Conservation (phyloP, 1,140 invertebrate species). For the Bombus confusus region DNA sequence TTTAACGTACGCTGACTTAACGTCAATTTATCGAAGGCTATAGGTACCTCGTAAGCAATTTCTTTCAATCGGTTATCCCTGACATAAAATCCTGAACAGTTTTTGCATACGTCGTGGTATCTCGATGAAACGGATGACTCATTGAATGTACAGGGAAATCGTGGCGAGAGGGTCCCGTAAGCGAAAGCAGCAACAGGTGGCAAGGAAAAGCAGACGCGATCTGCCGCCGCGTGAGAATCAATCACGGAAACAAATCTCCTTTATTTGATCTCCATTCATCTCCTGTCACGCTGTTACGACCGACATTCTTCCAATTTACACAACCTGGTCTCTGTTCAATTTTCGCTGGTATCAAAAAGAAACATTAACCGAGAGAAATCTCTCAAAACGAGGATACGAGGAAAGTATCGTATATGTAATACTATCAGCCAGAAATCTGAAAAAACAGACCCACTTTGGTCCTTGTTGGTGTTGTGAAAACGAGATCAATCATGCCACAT, state of each 20-base stretch:
- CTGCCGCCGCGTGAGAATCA: background rate
- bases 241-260: slow-evolving; percentile 7
- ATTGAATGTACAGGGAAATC: slow-evolving; percentile 20
- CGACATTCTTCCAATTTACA: background rate
- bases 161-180: slow-evolving; percentile 7
- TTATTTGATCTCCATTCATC: background rate
- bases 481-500: slow-evolving; percentile 9
- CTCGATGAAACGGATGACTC: background rate
- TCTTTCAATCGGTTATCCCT: background rate
- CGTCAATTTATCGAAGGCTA: no score
- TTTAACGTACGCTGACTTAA: no score
- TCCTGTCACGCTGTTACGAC: background rate
- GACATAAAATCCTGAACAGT: background rate
- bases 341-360: background rate
- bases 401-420: no score
- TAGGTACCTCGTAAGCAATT: background rate
- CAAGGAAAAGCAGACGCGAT: slow-evolving; percentile 35
- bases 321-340: background rate
- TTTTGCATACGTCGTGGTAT: background rate
- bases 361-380: background rate
- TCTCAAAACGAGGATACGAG: background rate
- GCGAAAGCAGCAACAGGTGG: slow-evolving; percentile 58
- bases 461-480: background rate
- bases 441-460: background rate
- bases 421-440: background rate